Evolutionary conservation across 2,888 invertebrate species (phyloP).

Genomic region (Machimus atricapillus): DNA sequence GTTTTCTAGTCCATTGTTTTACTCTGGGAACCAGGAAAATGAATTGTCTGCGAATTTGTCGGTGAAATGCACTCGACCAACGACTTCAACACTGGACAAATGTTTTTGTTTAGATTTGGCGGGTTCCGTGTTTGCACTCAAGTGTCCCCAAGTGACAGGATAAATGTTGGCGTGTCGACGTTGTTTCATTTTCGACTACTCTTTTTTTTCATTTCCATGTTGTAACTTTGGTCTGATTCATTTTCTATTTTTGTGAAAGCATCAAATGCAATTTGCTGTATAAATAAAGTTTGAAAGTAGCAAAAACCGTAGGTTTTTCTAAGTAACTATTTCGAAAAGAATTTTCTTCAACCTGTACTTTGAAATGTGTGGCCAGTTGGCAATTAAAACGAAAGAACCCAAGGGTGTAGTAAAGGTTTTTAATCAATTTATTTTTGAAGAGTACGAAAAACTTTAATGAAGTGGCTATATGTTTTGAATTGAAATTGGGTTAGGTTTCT

Average conservation of each 20-base stretch:
- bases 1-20: background rate
- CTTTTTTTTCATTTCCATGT: background rate
- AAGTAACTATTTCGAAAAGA: background rate
- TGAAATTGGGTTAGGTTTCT: too few species aligned
- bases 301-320: background rate
- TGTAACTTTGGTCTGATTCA: background rate
- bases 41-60: background rate
- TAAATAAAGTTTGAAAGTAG: background rate
- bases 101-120: constrained; percentile 41
- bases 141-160: background rate
- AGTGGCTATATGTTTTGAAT: too few species aligned
- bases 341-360: background rate
- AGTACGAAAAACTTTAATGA: background rate
- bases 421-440: background rate
- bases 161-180: background rate
- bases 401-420: background rate
- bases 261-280: background rate
- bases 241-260: background rate
- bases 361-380: background rate
- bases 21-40: background rate
- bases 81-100: constrained; percentile 20
- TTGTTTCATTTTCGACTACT: background rate
- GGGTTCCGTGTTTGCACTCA: constrained; percentile 29
- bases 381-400: background rate
- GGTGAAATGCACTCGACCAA: constrained; percentile 43